Evolutionary conservation across 2,888 invertebrate genomes (phyloP).

Genomic region (Caenorhabditis sulstoni): DNA sequence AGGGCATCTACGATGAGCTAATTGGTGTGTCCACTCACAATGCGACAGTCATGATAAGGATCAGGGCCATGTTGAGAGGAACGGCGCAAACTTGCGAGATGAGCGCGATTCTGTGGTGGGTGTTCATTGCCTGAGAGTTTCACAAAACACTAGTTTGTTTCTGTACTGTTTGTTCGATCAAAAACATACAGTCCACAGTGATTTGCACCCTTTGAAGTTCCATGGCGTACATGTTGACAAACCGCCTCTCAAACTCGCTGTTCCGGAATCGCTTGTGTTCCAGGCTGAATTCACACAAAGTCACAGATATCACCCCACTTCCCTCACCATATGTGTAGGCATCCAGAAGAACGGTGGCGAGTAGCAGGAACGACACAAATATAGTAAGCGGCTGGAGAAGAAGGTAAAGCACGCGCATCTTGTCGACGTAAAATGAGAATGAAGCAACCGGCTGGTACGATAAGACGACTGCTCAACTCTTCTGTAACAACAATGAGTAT

Average conservation of each 20-base stretch:
- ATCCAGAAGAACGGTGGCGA: slow-evolving; percentile 26
- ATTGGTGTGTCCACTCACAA: slow-evolving; percentile 29
- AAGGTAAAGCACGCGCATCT: background rate
- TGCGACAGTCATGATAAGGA: slow-evolving; percentile 27
- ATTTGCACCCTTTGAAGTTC: too few species aligned
- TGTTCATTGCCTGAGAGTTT: slow-evolving; percentile 10
- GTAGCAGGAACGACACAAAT: background rate
- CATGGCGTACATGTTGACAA: too few species aligned
- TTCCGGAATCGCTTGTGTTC: background rate
- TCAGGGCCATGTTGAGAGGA: slow-evolving; percentile 20
- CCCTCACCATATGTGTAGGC: slow-evolving; percentile 30
- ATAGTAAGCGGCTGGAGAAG: slow-evolving; percentile 22
- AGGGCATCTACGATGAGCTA: background rate
- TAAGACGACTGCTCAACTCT: background rate
- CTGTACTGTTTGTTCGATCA: background rate
- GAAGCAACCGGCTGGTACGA: background rate
- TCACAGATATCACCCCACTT: too few species aligned
- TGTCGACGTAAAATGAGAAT: background rate
- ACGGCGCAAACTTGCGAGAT: slow-evolving; percentile 7
- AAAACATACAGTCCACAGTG: background rate
- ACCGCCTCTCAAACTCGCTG: background rate
- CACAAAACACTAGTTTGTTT: background rate
- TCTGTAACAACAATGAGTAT: background rate
- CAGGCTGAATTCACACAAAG: background rate
- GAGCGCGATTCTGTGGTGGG: slow-evolving; percentile 11